Conservation (phyloP, 2,888 invertebrate species). For the Apodemia mormo region DNA sequence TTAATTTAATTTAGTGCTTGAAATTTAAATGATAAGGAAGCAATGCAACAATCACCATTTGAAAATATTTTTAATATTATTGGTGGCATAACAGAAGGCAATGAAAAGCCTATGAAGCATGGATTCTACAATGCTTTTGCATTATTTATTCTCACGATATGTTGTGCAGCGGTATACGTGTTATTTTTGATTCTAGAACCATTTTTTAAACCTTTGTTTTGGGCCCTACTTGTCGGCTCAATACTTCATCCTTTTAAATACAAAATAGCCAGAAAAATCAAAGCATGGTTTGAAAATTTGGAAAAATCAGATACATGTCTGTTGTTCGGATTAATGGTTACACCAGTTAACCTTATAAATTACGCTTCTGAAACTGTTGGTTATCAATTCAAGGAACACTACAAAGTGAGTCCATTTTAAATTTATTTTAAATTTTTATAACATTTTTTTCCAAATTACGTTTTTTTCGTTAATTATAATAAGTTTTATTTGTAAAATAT, state of each 20-base stretch:
- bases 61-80: slow-evolving; percentile 87
- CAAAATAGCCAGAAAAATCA: slow-evolving; percentile 87
- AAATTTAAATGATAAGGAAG: neutral
- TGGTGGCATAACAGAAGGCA: slow-evolving; percentile 86
- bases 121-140: slow-evolving; percentile 95
- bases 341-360: slow-evolving; percentile 90
- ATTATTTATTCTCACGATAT: slow-evolving; percentile 86
- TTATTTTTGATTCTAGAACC: slow-evolving; percentile 93
- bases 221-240: slow-evolving; percentile 98
- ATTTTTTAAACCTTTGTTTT: slow-evolving; percentile 95
- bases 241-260: slow-evolving; percentile 97
- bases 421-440: neutral
- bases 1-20: slow-evolving; percentile 24
- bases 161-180: slow-evolving; percentile 87
- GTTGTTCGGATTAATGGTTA: slow-evolving; percentile 78
- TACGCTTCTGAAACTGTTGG: slow-evolving; percentile 88
- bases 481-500: too few species aligned
- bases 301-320: slow-evolving; percentile 86
- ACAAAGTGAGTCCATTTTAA: slow-evolving; percentile 57
- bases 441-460: too few species aligned
- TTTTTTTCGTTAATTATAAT: too few species aligned
- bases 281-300: slow-evolving; percentile 89
- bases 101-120: slow-evolving; percentile 94
- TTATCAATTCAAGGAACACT: slow-evolving; percentile 85
- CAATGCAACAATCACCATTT: slow-evolving; percentile 81